Evolutionary conservation across 2,888 invertebrate genomes (phyloP), one percentile per base, ranked within the genome.

Genomic region (Drosophila subquinaria): DNA sequence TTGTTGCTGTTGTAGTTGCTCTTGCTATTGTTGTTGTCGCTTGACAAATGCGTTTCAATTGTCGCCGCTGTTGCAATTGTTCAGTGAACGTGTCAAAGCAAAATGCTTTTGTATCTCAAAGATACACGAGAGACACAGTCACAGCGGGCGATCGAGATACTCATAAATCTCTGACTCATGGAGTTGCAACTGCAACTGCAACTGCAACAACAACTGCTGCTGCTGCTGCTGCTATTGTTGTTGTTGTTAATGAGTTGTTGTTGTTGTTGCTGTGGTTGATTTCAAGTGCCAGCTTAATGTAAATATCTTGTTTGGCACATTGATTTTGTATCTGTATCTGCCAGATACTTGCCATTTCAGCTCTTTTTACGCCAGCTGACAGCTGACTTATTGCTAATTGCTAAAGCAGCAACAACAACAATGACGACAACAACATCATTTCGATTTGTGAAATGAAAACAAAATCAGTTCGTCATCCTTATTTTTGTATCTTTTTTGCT

Each of bases 321-420:
- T 84, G 89, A 84, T 88, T 84, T 80, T 88, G 83, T 83, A 84
- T 89, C 72, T 70, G 69, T 69, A 52, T 43, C 59, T 47, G 59
- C 4, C 59, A 59, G 42, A 59, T 35, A 23, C 8, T 15, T 40
- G 38, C 53, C 40, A 53, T 38, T 53, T 40, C 40, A 33, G 23
- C 33, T 42, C 40, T 52, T 69, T 68, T 52, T 40, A 13, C 33
- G 53, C 0, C 15, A 69, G 76, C 75, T 84, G 89, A 89, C 89
- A 87, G 88, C 90, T 87, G 90, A 82, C 84, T 84, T 88, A 86
- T 81, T 88, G 89, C 87, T 89, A 87, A 87, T 89, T 87, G 87
- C 88, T 77, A 73, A 79, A 65, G 61, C 66, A 65, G 48, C 71
- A 51, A 43, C 47, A 71, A 36, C 33, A 47, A 5, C 52, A 45